Base-by-base conservation (phyloP, 2,113 vertebrate species). In the Lamprologus lemairii region DNA sequence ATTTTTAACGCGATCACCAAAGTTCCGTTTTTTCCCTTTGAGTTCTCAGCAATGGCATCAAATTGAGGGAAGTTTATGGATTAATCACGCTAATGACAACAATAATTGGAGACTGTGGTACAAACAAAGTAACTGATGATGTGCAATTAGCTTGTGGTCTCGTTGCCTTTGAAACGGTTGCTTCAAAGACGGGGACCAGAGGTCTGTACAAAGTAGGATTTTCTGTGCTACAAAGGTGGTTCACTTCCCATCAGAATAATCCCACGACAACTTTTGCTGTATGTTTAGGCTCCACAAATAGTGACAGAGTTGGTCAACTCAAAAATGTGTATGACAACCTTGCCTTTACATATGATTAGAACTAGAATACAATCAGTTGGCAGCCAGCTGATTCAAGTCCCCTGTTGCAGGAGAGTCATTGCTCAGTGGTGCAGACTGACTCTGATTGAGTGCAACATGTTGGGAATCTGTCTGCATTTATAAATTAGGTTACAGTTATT, bases 251-350 rank as follows among this genome's bases (percentile, higher is more conserved):
- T 13, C 33, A 5, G 4, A 21, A 37, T 37, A 68, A 68, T 68
- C 19, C 19, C 33, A 40, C 2, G 0, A 13, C 31, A 68, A 68
- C 11, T 0, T 40, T 13, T 40, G 63, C 63, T 37, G 60, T 68
- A 65, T 35, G 10, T 65, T n/a, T 65, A n/a, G 6, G 31, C 33
- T 40, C 35, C 35, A 71, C n/a, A 23, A 40, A 40, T 71, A 71
- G 63, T 23, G 65, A 23, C 35, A 23, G 13, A 71, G 37, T 71
- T 40, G 35, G 12, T 71, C 21, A 71, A 40, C 35, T 23, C 12
- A 21, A 71, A 71, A 71, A 42, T 42, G 19, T 12, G 33, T 65
- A 65, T 5, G 35, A 21, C 11, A 68, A 45, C 68, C 37, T 26
- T 45, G 0, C 68, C 40, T 73, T 73, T 16, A 16, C 37, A 45